Evolutionary conservation across 2,113 vertebrate species (phyloP), one percentile per base, ranked within the genome.

Genomic region (Ageneiosus marmoratus): DNA sequence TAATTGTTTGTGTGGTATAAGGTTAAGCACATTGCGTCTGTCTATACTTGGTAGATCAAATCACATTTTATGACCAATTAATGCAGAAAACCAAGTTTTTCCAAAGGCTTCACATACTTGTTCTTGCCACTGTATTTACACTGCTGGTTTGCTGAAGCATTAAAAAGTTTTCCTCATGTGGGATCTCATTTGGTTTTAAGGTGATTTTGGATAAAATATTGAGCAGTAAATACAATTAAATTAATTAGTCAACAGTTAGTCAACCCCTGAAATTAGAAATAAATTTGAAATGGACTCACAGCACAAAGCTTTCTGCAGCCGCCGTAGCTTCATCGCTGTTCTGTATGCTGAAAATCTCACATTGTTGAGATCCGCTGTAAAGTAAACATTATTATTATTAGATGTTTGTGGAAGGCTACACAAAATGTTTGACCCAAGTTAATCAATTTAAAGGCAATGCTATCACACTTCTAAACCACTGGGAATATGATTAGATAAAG

Each of bases 281-380:
- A 74, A 10, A 62, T 29, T 55, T 55, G 11, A 70, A 41, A 50
- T 6, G 1, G 3, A 97, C 98, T 99, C 90, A 99, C 98, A 7
- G 94, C 98, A 99, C 53, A 99, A 96, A 44, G 98, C 97, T 90
- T 99, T 99, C 94, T 99, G 98, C 90, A 99, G 95, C 88, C 98
- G 95, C 83, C 98, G 92, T 53, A 99, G 95, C 85, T 99, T 99
- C 98, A 99, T 99, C 88, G 98, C 98, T 60, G 98, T 99, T 84
- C 98, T 94, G 90, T 99, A 99, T 0, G 98, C 98, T 0, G 98
- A 99, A 93, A 99, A 99, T 46, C 98, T 94, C 83, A 99, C 98
- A 9, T 99, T 99, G 95, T 99, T 99, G 91, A 99, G 95, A 91
- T 97, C 96, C 91, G 96, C 96, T 97, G 46, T 46, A 32, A 75